These are phyloP conservation scores for Riparia riparia DNA, from an alignment of 2,113 vertebrate species.

Conservation along the genomic window DNA sequence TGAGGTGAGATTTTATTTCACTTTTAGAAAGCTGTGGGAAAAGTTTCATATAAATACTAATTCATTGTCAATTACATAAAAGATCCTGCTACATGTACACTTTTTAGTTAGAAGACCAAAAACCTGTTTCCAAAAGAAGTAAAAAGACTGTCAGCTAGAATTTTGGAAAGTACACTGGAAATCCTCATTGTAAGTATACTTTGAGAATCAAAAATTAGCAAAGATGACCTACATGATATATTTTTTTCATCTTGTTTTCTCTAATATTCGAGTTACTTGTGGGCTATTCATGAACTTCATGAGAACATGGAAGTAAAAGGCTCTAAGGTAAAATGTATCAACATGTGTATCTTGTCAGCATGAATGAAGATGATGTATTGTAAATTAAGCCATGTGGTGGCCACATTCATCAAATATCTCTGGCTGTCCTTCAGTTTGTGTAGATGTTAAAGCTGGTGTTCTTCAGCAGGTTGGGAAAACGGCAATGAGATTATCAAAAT, in stretches of 20 bases:
- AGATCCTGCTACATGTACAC: neutral
- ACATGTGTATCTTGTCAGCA: neutral
- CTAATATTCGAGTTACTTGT: neutral
- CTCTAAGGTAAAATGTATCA: neutral
- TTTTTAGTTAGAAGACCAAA: neutral
- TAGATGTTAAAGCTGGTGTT: neutral
- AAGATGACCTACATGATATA: neutral
- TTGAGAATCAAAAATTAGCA: neutral
- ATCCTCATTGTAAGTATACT: neutral
- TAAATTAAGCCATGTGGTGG: neutral
- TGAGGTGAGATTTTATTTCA: neutral
- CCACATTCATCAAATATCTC: neutral
- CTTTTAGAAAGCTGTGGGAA: neutral
- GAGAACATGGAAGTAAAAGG: neutral
- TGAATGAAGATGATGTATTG: neutral
- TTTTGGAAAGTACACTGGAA: neutral
- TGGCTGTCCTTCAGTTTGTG: neutral
- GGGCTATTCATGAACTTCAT: neutral
- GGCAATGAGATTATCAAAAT: neutral
- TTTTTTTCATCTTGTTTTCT: neutral
- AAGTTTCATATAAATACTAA: neutral
- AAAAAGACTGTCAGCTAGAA: neutral
- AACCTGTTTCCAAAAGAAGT: neutral
- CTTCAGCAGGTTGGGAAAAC: neutral
- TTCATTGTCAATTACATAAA: neutral